Base-by-base conservation (phyloP, 2,888 invertebrate species). In the Caenorhabditis zanzibari region DNA sequence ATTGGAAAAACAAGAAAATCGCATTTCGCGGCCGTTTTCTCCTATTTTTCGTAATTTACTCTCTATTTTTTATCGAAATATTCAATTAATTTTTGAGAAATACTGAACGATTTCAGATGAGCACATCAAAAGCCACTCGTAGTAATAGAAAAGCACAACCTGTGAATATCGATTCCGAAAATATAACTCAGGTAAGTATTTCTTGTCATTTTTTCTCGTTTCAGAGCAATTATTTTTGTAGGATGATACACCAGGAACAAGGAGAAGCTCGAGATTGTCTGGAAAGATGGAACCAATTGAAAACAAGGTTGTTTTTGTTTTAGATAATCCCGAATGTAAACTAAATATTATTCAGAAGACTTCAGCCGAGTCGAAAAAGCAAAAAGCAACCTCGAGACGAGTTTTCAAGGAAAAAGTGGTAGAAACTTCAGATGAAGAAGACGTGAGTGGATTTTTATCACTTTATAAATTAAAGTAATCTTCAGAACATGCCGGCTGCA, bases 51-150 rank as follows among this genome's bases (percentile, higher is more conserved):
- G 19, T 5, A 16, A 56, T n/a, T 58, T 58, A 59, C 26, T 4
- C 19, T 26, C 19, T 54, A 5, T 35, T 28, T 61, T 24, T 24
- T 61, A 12, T 41, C 22, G 16, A 59, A 59, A 26, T 26, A 5
- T 24, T 54, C 22, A 26, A 14, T 58, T 32, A n/a, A 19, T 16
- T 22, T 41, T 59, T 54, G 2, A 26, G 26, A 12, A 26, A 26
- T 54, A 26, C 3, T 26, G 26, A 52, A 26, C 9, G 38, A 14
- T 61, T 63, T 19, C 63, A 74, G 74, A 74, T 74, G 74, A 74
- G 63, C 1, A 19, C n/a, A 4, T 22, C 54, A 22, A 72, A 16
- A 59, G 49, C 24, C 12, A 61, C 41, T 41, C 61, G 61, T 4
- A n/a, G 24, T 1, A 38, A 5, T 24, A 41, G 41, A 24, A 61